Evolutionary conservation across 2,888 invertebrate genomes (phyloP).

Genomic region (Ariolimax columbianus): DNA sequence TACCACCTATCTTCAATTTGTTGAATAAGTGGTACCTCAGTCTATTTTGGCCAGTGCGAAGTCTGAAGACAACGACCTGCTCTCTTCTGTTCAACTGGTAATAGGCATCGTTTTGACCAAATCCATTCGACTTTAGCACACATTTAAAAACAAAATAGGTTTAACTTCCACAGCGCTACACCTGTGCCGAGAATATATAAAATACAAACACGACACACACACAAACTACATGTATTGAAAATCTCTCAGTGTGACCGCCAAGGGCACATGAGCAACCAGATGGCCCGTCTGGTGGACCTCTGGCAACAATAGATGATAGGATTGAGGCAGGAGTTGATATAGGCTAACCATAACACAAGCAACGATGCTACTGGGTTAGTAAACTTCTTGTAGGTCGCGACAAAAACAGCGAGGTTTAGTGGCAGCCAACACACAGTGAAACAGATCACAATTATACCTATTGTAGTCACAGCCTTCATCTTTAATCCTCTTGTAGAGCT

Average conservation of each 20-base stretch:
- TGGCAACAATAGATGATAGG: conserved; percentile 17
- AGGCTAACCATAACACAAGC: not conserved
- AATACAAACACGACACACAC: too few relatives aligned
- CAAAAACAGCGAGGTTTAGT: not conserved
- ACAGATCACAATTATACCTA: not conserved
- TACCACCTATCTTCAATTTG: too few relatives aligned
- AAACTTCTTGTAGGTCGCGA: not conserved
- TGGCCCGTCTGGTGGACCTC: not conserved
- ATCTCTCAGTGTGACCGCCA: not conserved
- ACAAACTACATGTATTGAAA: too few relatives aligned
- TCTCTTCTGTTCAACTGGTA: too few relatives aligned
- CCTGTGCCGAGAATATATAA: too few relatives aligned
- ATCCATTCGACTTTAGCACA: too few relatives aligned
- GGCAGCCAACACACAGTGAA: conserved; percentile 33
- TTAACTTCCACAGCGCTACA: too few relatives aligned
- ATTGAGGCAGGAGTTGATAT: conserved; percentile 14
- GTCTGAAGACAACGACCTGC: too few relatives aligned
- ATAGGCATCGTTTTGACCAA: too few relatives aligned
- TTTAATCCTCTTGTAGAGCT: not conserved
- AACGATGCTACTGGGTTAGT: not conserved
- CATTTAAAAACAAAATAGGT: too few relatives aligned
- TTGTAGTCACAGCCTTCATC: conserved; percentile 15
- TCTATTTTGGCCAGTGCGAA: too few relatives aligned
- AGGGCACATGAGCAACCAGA: not conserved
- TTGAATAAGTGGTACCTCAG: too few relatives aligned